Evolutionary conservation across 2,113 vertebrate genomes (phyloP).

Genomic region (Hepsetus odoe): DNA sequence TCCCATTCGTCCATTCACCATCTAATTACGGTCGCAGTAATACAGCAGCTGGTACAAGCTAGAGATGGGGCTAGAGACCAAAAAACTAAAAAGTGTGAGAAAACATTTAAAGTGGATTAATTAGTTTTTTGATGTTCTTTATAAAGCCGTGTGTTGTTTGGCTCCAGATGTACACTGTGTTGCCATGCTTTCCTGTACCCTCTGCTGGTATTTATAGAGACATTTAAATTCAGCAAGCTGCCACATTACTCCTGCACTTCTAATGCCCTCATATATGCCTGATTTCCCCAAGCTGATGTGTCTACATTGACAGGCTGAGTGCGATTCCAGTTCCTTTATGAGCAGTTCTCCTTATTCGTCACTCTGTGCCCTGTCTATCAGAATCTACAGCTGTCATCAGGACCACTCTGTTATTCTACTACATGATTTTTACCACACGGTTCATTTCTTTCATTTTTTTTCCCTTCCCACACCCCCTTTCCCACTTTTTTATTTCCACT

Average conservation of each 20-base stretch:
- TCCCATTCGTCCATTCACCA: conserved; percentile 59
- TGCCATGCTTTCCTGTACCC: conserved; percentile 15
- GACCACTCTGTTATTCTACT: conserved; percentile 34
- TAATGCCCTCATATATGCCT: conserved; percentile 29
- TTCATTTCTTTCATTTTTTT: neutral
- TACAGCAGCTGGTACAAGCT: conserved; percentile 56
- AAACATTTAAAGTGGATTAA: conserved; percentile 36
- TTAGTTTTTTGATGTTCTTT: conserved; percentile 42
- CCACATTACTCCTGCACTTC: conserved; percentile 33
- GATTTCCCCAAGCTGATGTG: conserved; percentile 33
- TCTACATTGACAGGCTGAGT: conserved; percentile 29
- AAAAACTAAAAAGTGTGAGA: conserved; percentile 10
- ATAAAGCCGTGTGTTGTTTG: neutral
- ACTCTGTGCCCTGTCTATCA: conserved; percentile 23
- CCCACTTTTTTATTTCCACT: neutral
- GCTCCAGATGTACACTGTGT: neutral
- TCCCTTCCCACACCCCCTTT: neutral
- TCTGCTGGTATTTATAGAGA: conserved; percentile 50
- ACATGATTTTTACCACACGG: conserved; percentile 20
- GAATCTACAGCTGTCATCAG: conserved; percentile 39
- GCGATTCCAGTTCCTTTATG: conserved; percentile 29
- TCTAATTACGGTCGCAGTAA: conserved; percentile 66
- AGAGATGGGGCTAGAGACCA: conserved; percentile 44
- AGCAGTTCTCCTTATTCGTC: conserved; percentile 24
- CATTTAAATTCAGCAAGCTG: conserved; percentile 46